Base-by-base conservation (phyloP, 2,113 vertebrate genomes). In the Panurus biarmicus region DNA sequence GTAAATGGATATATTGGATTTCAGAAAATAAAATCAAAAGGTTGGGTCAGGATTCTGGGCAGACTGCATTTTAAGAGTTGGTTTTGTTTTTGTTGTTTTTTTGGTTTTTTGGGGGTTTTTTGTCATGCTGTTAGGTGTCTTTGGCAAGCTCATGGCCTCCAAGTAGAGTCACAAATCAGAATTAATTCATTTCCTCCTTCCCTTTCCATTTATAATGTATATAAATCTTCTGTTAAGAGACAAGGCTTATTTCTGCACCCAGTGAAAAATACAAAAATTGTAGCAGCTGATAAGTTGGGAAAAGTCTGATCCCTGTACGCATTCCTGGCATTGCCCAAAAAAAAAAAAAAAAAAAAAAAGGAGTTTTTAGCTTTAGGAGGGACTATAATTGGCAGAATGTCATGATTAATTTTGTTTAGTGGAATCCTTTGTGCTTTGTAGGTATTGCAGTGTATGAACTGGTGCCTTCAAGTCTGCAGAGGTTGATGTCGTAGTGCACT, bases 21-120 rank as follows among this genome's bases (percentile, higher is more conserved):
- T 87, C 66, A 83, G 75, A 90, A 82, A 72, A 90, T 17, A 78
- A 78, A 78, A 69, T 85, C 75, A 79, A 44, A 95, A 94, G 54
- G 10, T 1, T 0, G 36, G 57, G 48, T 79, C 85, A 79, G n/a
- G 29, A 61, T 79, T 83, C 58, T 9, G 54, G 48, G 48, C 38
- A 89, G 31, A 69, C 20, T 48, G 42, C 40, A 48, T 48, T 65
- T 85, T 45, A 58, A 67, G 44, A 72, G 42, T 5, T 90, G 53
- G 17, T 38, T 36, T 25, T 33, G 21, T 25, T 11, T 57, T 57
- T 56, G 13, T 4, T n/a, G 25, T 50, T 21, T 48, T 48, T 56
- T 56, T n/a, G n/a, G n/a, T 11, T 47, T 45, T 15, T 12, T 53
- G n/a, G n/a, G n/a, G n/a, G n/a, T 73, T 75, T 50, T 90, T 56